These are phyloP conservation scores for Danaus melanippus DNA, from an alignment of 1,140 invertebrate genomes.

Conservation along the genomic window DNA sequence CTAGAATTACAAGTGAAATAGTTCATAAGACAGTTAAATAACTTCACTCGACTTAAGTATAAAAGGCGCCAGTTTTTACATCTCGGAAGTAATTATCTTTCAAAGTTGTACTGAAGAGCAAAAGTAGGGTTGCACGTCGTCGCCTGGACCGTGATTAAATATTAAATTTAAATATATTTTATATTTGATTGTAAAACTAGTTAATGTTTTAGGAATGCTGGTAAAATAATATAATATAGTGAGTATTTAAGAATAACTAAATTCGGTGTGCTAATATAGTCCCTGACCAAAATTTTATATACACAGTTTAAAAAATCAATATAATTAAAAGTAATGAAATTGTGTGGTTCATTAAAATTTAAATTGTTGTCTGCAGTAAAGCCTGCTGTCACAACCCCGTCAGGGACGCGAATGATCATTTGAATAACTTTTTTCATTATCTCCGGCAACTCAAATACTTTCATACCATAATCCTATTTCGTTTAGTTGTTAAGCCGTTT, in stretches of 20 bases:
- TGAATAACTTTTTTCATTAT: constrained; percentile 64
- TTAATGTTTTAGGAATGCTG: too few species aligned
- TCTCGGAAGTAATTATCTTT: constrained; percentile 47
- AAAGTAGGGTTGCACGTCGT: constrained; percentile 5
- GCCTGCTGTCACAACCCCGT: constrained; percentile 5
- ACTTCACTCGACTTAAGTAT: constrained; percentile 26
- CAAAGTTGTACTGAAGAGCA: constrained; percentile 33
- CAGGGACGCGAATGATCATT: constrained; percentile 48
- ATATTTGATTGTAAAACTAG: too few species aligned
- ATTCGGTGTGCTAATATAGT: too few species aligned
- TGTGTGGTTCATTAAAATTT: too few species aligned
- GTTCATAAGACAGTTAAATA: constrained; percentile 28
- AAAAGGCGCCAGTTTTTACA: constrained; percentile 35
- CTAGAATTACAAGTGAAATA: constrained; percentile 14
- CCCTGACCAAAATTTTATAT: too few species aligned
- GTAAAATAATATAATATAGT: too few species aligned
- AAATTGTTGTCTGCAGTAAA: too few species aligned
- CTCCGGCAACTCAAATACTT: constrained; percentile 46
- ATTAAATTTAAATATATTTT: too few species aligned
- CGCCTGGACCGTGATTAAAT: too few species aligned
- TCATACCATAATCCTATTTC: constrained; percentile 45
- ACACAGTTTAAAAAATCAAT: too few species aligned
- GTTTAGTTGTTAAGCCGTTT: constrained; percentile 41
- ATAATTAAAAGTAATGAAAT: too few species aligned
- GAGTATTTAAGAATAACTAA: too few species aligned